Base-by-base conservation (phyloP, 2,113 vertebrate species). In the Ciconia stormi region DNA sequence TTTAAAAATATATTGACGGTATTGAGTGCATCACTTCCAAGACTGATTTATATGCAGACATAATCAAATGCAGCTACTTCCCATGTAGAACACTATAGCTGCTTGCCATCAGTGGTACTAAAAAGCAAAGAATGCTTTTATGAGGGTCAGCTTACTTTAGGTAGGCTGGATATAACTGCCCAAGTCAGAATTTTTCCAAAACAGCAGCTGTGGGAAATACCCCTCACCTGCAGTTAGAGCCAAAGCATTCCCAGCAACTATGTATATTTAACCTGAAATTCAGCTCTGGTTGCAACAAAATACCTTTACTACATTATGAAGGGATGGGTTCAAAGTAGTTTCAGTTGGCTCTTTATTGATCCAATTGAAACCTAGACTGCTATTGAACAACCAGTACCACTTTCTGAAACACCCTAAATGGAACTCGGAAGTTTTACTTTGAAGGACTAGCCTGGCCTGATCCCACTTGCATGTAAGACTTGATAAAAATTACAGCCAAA, bases 81-180 rank as follows among this genome's bases (percentile, higher is more conserved):
- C 52, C 1, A 4, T 1, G 2, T 19, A 69, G n/a, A 56, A 87
- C 7, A 19, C 16, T 25, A 15, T 0, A 52, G 22, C 36, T 71
- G 23, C 40, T 65, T 69, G 26, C 50, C 13, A 38, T 7, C 47
- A 72, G 20, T 29, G 23, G 13, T 34, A 70, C 15, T 36, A 46
- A 56, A 72, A 63, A 71, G 10, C 42, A 71, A 90, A 89, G 20
- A 50, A 53, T 23, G 40, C 7, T 30, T 30, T 2, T 29, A 2
- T 7, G 21, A 52, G 0, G 0, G 42, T 22, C 7, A 0, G 25
- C 58, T 91, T 59, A 27, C 20, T 69, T 70, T 34, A 12, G 0
- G 18, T 34, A 81, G 36, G 47, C 13, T 25, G 30, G 13, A 61
- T 80, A 7, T 8, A 83, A 73, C 21, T 30, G 38, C 25, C 22